Percentiles rank a stretch among this genome's conserved stretches.
Evolutionary conservation across 2,797 vertebrate genomes (phyloP).

Genomic region (Melanitta fusca): DNA sequence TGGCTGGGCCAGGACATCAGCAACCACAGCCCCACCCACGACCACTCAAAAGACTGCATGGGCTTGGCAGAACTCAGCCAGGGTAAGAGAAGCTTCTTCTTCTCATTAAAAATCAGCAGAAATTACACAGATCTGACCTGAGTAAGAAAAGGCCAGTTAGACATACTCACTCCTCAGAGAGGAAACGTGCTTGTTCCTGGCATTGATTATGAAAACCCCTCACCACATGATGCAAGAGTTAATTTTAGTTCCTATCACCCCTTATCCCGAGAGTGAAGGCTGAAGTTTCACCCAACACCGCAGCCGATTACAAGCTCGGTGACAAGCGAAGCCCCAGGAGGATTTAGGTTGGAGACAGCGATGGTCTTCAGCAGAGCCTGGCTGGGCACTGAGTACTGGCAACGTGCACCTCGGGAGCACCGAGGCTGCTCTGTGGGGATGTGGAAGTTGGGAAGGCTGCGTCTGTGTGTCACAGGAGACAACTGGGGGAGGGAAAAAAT

Average conservation of each 20-base stretch:
- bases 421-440: background rate
- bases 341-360: background rate
- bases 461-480: background rate
- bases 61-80: background rate
- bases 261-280: background rate
- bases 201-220: conserved; percentile 52
- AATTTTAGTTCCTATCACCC: conserved; percentile 27
- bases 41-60: rapidly evolving
- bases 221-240: conserved; percentile 21
- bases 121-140: background rate
- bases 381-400: background rate
- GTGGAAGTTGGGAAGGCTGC: conserved; percentile 7
- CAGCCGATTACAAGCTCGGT: background rate
- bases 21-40: background rate
- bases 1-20: background rate
- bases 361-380: background rate
- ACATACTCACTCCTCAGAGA: conserved; percentile 8
- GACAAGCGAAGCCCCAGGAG: background rate
- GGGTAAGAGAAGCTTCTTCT: background rate
- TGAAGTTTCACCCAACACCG: background rate
- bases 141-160: conserved; percentile 1
- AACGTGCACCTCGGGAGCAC: background rate
- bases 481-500: background rate
- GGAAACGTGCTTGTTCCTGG: conserved; percentile 53
- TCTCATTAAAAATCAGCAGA: background rate